These are phyloP conservation scores for Hippocampus kuda DNA, from an alignment of 2,797 vertebrate species.

Conservation along the genomic window DNA sequence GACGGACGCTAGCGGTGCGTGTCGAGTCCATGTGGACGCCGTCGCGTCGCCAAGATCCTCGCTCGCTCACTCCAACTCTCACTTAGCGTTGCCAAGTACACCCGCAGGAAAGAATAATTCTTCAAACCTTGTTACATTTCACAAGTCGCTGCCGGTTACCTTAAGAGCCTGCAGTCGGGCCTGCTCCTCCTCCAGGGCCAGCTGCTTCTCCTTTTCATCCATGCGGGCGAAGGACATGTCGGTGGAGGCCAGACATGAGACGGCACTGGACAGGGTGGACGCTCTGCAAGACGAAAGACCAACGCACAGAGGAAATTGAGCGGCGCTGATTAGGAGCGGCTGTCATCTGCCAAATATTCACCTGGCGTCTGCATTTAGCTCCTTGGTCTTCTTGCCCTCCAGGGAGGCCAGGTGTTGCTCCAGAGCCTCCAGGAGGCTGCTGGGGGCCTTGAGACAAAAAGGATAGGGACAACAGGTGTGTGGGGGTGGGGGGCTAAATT, in stretches of 20 bases:
- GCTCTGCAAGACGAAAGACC: conserved; percentile 59
- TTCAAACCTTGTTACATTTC: neutral
- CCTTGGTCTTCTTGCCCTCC: conserved; percentile 89
- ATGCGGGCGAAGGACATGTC: conserved; percentile 87
- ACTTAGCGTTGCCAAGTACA: conserved; percentile 29
- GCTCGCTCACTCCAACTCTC: conserved; percentile 5
- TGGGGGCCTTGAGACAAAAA: conserved; percentile 71
- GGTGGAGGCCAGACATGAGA: conserved; percentile 83
- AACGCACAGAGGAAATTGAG: neutral
- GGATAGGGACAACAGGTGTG: neutral
- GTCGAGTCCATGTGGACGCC: neutral
- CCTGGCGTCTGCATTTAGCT: conserved; percentile 81
- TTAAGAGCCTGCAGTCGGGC: conserved; percentile 82
- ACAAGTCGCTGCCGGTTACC: conserved; percentile 53
- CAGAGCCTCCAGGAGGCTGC: conserved; percentile 87
- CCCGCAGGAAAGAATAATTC: conserved; percentile 40
- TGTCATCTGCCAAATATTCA: conserved; percentile 32
- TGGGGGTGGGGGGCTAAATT: too few species aligned
- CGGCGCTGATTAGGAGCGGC: neutral
- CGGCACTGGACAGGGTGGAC: conserved; percentile 81
- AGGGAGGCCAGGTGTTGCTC: conserved; percentile 92
- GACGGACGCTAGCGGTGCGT: conserved; percentile 49
- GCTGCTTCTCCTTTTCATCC: conserved; percentile 88
- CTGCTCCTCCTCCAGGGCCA: conserved; percentile 85
- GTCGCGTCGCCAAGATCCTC: conserved; percentile 23